Evolutionary conservation across 2,113 vertebrate species (phyloP).

Genomic region (Rallus limicola): DNA sequence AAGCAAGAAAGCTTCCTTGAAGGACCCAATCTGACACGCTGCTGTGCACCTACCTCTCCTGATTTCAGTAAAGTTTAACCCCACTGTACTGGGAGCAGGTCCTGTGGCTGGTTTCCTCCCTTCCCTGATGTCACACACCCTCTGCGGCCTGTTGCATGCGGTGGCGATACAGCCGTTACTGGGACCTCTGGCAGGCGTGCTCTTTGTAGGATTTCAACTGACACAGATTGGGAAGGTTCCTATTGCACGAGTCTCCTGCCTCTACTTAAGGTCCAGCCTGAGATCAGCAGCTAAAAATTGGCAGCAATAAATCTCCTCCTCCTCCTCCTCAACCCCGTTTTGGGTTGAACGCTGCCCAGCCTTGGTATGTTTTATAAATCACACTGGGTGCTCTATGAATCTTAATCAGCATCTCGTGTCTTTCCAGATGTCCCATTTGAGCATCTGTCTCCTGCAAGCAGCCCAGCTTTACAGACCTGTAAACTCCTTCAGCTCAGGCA

Average conservation of each 20-base stretch:
- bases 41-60: neutral
- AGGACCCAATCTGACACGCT: neutral
- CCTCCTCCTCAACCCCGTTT: neutral
- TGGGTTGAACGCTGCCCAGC: neutral
- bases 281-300: neutral
- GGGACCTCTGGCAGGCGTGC: neutral
- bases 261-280: neutral
- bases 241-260: neutral
- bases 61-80: neutral
- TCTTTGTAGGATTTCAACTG: neutral
- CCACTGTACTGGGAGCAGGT: neutral
- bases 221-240: neutral
- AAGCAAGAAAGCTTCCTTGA: neutral
- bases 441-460: neutral
- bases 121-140: neutral
- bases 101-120: neutral
- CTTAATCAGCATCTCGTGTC: neutral
- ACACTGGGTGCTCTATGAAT: neutral
- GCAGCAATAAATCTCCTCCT: too few species aligned
- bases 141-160: too few species aligned
- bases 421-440: neutral
- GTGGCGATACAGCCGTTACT: accelerated
- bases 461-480: neutral
- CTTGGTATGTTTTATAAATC: too few species aligned
- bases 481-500: neutral